Conservation (phyloP, 2,113 vertebrate genomes). For the Steatornis caripensis region DNA sequence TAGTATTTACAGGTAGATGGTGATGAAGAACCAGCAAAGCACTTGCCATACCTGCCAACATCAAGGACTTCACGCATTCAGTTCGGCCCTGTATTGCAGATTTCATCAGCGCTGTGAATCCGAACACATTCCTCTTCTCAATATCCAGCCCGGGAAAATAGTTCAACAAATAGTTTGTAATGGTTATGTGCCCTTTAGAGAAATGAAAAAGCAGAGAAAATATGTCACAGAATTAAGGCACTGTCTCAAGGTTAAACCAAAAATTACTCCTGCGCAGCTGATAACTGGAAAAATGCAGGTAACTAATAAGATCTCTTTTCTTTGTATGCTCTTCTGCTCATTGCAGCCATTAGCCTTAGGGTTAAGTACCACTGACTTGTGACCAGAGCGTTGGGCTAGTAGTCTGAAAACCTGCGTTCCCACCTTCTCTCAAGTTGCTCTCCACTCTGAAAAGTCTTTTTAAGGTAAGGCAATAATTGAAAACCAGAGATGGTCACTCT, state of each 20-base stretch:
- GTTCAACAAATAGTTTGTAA: constrained; percentile 93
- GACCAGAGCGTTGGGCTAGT: background rate
- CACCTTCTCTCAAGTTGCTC: background rate
- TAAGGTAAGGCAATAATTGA: background rate
- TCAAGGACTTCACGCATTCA: constrained; percentile 88
- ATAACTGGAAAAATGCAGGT: background rate
- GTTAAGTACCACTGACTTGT: background rate
- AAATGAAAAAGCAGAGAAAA: background rate
- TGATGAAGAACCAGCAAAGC: background rate
- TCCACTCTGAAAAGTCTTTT: background rate
- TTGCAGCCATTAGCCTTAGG: background rate
- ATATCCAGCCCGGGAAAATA: constrained; percentile 90
- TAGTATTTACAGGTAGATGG: background rate
- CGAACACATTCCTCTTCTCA: constrained; percentile 88
- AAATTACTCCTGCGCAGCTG: background rate
- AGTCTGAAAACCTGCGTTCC: background rate
- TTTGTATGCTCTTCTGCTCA: background rate
- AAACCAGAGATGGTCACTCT: background rate
- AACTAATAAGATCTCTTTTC: background rate
- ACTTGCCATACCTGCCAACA: constrained; percentile 85
- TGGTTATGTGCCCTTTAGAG: constrained; percentile 86
- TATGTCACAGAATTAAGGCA: rapidly evolving
- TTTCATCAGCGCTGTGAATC: constrained; percentile 96
- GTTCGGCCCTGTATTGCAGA: constrained; percentile 91
- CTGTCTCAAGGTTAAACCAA: background rate